Evolutionary conservation across 2,888 invertebrate species (phyloP).

Genomic region (Cryptocheilus praepositus): DNA sequence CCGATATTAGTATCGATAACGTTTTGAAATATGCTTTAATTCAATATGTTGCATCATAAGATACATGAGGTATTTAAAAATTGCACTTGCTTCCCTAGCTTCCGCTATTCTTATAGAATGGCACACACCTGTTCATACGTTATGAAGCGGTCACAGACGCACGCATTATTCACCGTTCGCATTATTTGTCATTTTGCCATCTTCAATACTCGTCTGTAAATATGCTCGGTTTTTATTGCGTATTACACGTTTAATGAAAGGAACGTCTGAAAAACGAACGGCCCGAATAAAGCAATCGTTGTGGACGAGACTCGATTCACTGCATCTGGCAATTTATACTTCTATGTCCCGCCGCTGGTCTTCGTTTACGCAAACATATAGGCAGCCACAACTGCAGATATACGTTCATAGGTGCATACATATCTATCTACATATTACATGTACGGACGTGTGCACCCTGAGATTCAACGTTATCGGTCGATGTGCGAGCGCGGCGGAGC

Average conservation of each 20-base stretch:
- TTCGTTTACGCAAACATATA: not conserved
- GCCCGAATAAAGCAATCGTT: conserved; percentile 19
- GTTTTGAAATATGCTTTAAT: too few relatives aligned
- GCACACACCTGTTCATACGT: too few relatives aligned
- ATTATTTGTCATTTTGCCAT: too few relatives aligned
- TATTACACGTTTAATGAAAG: conserved; percentile 37
- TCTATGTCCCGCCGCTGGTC: conserved; percentile 20
- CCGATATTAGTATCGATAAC: too few relatives aligned
- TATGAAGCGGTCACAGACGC: too few relatives aligned
- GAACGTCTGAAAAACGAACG: conserved; percentile 35
- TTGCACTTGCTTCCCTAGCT: too few relatives aligned
- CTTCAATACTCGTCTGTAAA: too few relatives aligned
- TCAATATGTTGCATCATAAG: too few relatives aligned
- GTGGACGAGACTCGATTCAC: conserved; percentile 48
- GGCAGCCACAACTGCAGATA: not conserved
- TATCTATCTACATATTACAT: conserved; percentile 14
- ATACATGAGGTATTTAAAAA: too few relatives aligned
- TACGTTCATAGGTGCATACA: not conserved
- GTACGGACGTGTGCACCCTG: not conserved
- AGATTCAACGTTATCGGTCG: conserved; percentile 44
- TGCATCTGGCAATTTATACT: conserved; percentile 41
- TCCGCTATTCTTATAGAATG: too few relatives aligned
- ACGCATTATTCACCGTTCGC: too few relatives aligned
- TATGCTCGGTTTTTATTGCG: conserved; percentile 21
- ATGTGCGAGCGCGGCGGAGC: conserved; percentile 9